A percentile compares a stretch with the other conserved stretches of the same genome.
phyloP scores from a whole-genome alignment of 2,797 vertebrate species.

The Smutsia gigantea region DNA sequence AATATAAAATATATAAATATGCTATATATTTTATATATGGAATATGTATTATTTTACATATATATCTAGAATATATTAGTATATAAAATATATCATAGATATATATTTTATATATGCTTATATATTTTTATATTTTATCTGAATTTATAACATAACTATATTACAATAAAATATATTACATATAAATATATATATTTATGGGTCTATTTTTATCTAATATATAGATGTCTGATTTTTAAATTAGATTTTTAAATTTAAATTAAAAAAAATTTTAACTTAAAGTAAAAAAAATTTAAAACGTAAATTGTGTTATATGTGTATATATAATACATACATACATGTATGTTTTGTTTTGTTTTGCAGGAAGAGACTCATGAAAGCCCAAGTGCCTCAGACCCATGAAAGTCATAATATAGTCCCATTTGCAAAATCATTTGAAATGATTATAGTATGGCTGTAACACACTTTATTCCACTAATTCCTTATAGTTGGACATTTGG shows the following conservation, averaged over 20 bases:
- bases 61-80: not conserved
- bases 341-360: not conserved
- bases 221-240: no score
- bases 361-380: rapidly evolving
- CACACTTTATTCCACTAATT: not conserved
- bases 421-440: not conserved
- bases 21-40: not conserved
- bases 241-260: no score
- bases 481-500: not conserved
- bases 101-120: not conserved
- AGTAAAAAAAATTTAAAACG: no score
- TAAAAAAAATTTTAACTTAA: no score
- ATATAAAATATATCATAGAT: not conserved
- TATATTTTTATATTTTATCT: not conserved
- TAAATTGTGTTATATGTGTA: not conserved
- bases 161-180: not conserved
- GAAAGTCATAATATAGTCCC: not conserved
- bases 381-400: not conserved
- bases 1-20: not conserved
- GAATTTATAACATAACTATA: not conserved
- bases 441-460: not conserved
- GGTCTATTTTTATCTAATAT: no score
- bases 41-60: not conserved
- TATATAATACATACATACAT: not conserved
- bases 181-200: not conserved